Conservation (phyloP, 2,888 invertebrate species). For the Nezara viridula region DNA sequence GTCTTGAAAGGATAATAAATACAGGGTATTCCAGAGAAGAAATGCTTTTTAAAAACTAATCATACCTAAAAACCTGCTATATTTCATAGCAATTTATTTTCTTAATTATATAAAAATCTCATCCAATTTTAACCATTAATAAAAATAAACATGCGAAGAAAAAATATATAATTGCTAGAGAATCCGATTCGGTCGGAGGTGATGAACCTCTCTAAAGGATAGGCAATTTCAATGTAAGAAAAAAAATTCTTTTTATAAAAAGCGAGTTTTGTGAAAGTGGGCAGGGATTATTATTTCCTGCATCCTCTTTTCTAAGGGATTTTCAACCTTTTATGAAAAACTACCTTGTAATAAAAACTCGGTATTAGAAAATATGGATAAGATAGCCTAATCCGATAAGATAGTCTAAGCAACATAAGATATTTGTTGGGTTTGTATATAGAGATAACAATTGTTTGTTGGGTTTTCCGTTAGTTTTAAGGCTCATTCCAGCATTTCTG, state of each 20-base stretch:
- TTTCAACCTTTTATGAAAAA: neutral
- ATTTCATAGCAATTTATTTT: no score
- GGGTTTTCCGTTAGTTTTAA: no score
- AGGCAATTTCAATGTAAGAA: neutral
- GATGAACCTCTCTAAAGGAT: neutral
- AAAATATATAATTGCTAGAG: neutral
- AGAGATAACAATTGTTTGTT: no score
- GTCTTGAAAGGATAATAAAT: neutral
- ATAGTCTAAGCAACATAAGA: no score
- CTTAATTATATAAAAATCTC: no score
- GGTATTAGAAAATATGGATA: neutral
- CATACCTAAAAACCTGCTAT: neutral
- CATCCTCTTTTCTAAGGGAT: neutral
- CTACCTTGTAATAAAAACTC: neutral
- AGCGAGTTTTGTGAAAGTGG: neutral
- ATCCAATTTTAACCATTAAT: neutral
- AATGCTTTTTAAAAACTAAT: neutral
- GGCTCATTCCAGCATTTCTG: no score
- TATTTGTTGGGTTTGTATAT: no score
- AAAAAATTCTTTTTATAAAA: neutral
- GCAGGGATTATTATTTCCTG: neutral
- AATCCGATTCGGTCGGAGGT: neutral
- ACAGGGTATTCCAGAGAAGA: neutral
- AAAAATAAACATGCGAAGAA: neutral
- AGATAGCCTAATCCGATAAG: no score